Evolutionary conservation across 2,888 invertebrate species (phyloP).

Genomic region (Platerodrilus igneus): DNA sequence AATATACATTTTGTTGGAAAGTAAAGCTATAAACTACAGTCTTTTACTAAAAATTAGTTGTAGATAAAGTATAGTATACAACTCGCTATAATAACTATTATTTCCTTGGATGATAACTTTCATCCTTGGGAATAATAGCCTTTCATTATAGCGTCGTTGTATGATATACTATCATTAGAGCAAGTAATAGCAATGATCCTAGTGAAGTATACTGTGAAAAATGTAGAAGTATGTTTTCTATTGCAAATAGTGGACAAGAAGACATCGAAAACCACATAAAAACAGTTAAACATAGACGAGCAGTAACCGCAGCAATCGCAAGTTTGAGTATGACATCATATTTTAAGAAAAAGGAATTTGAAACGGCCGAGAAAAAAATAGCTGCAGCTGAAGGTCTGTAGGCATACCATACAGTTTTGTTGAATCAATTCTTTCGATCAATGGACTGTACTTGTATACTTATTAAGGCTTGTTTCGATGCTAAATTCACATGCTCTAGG

Average conservation of each 20-base stretch:
- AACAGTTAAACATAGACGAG: neutral
- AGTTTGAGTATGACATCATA: neutral
- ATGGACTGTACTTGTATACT: conserved; percentile 1
- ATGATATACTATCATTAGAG: conserved; percentile 1
- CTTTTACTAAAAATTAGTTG: no score
- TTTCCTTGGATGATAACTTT: no score
- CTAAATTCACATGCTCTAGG: no score
- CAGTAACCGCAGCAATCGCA: neutral
- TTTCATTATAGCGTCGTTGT: no score
- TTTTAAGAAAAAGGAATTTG: conserved; percentile 1
- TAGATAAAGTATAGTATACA: no score
- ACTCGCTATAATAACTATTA: no score
- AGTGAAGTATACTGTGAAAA: conserved; percentile 2
- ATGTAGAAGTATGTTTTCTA: neutral
- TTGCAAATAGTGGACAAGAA: conserved; percentile 2
- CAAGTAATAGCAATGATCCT: neutral
- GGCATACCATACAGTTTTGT: conserved; percentile 1
- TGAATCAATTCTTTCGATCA: neutral
- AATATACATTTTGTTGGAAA: no score
- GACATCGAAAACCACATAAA: conserved; percentile 1
- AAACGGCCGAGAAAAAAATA: conserved; percentile 1
- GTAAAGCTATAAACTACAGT: no score
- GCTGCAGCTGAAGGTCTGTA: neutral
- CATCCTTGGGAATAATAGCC: no score
- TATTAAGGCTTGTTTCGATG: neutral